phyloP scores from a whole-genome alignment of 2,113 vertebrate species.

The Aphelocoma coerulescens region DNA sequence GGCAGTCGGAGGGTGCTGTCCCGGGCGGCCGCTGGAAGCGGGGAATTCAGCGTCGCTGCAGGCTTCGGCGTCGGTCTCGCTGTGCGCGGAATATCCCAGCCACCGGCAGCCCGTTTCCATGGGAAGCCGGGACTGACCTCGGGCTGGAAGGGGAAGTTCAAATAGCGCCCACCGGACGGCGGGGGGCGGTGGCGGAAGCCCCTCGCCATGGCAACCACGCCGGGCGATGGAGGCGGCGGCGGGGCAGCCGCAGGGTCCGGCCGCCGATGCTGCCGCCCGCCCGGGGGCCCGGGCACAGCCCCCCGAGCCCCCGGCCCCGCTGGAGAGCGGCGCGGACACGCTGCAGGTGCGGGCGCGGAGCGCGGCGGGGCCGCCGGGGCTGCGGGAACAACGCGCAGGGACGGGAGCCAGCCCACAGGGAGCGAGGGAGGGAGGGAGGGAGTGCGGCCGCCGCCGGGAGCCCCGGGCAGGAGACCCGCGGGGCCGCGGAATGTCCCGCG shows the following conservation, averaged over 20 bases:
- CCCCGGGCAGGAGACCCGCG: background rate
- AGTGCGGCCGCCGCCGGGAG: background rate
- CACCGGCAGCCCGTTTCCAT: background rate
- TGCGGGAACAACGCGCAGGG: background rate
- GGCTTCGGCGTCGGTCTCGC: background rate
- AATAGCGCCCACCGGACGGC: accelerated
- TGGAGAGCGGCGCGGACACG: conserved; percentile 55
- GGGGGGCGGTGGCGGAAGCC: background rate
- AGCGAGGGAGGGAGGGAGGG: background rate
- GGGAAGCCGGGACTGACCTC: background rate
- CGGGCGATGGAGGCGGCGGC: background rate
- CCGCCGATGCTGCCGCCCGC: no score
- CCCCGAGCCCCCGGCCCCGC: background rate
- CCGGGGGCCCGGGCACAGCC: background rate
- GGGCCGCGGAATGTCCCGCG: accelerated
- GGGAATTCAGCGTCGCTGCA: background rate
- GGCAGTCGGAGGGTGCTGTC: background rate
- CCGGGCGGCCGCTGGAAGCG: background rate
- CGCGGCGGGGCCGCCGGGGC: background rate
- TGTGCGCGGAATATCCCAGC: background rate
- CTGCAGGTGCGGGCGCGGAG: conserved; percentile 74
- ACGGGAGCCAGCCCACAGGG: background rate
- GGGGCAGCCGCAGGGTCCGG: background rate
- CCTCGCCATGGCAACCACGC: background rate
- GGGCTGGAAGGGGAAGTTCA: background rate